Evolutionary conservation across 2,113 vertebrate genomes (phyloP).

Genomic region (Periophthalmus modestus): DNA sequence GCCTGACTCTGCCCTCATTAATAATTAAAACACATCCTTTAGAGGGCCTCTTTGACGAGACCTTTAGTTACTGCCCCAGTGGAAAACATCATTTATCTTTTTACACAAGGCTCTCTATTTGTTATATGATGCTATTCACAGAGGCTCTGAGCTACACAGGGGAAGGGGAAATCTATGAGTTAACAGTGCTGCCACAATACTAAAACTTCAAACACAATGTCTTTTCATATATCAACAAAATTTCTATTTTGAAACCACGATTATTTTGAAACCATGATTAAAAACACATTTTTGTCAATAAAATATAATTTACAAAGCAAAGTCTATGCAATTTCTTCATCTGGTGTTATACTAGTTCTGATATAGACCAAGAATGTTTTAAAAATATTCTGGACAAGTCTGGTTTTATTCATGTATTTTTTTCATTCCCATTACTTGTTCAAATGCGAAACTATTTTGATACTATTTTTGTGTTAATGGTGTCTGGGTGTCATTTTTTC

Average conservation of each 20-base stretch:
- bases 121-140: slow-evolving; percentile 2
- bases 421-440: too few species aligned
- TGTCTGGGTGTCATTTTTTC: too few species aligned
- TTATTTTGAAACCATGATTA: too few species aligned
- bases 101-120: neutral
- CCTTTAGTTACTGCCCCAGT: slow-evolving; percentile 45
- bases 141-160: too few species aligned
- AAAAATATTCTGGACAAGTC: neutral
- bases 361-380: too few species aligned
- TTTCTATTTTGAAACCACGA: too few species aligned
- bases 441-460: too few species aligned
- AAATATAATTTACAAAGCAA: too few species aligned
- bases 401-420: too few species aligned
- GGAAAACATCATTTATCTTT: slow-evolving; percentile 41
- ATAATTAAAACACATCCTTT: slow-evolving; percentile 57
- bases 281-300: neutral
- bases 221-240: neutral
- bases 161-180: too few species aligned
- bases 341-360: neutral
- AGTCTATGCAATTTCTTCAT: neutral
- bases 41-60: slow-evolving; percentile 46
- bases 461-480: too few species aligned
- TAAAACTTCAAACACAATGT: neutral
- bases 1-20: slow-evolving; percentile 42
- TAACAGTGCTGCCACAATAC: neutral